Conservation (phyloP, 2,888 invertebrate species). For the Drosophila nr. perissopoda region DNA sequence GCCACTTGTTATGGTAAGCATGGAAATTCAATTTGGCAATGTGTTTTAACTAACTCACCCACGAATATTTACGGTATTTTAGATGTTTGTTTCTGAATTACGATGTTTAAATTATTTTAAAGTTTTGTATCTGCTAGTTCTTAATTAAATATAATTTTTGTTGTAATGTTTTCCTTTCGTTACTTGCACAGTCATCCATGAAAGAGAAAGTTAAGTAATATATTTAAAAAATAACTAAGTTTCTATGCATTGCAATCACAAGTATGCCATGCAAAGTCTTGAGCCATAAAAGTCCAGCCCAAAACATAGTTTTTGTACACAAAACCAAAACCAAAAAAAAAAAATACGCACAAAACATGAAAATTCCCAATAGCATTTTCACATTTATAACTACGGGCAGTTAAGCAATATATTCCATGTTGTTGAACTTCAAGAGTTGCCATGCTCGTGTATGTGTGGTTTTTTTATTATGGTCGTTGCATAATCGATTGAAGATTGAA, state of each 20-base stretch:
- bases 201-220: not conserved
- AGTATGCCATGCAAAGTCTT: not conserved
- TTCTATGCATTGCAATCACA: not conserved
- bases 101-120: not conserved
- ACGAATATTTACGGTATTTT: not conserved
- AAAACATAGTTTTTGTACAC: not conserved
- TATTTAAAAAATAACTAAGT: not conserved
- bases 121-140: not conserved
- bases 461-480: constrained; percentile 36
- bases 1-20: constrained; percentile 1
- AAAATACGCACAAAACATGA: constrained; percentile 10
- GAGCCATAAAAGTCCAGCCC: constrained; percentile 3
- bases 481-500: constrained; percentile 56
- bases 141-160: not conserved
- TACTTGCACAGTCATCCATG: not conserved
- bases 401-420: constrained; percentile 50
- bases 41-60: not conserved
- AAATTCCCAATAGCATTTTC: constrained; percentile 14
- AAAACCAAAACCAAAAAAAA: not conserved
- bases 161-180: not conserved
- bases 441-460: constrained; percentile 1
- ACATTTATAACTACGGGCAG: constrained; percentile 45
- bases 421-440: constrained; percentile 27
- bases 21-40: not conserved
- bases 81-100: not conserved